A percentile compares a stretch with the other conserved stretches of the same genome.
Evolutionary conservation across 2,797 vertebrate species (phyloP).

Genomic region (Clarias pachynema): DNA sequence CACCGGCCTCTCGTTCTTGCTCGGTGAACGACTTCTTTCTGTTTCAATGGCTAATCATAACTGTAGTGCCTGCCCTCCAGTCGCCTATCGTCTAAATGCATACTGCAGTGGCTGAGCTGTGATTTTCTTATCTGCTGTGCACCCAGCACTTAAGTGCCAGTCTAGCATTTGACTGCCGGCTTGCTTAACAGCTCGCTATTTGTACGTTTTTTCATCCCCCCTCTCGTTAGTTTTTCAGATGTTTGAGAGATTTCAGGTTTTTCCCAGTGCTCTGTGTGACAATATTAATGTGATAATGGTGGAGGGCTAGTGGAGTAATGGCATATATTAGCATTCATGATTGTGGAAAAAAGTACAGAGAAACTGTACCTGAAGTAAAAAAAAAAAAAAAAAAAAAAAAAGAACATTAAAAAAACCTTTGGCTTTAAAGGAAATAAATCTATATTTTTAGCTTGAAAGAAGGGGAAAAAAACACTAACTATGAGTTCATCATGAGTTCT

Average conservation of each 20-base stretch:
- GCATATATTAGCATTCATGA: background rate
- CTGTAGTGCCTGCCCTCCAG: slow-evolving; percentile 47
- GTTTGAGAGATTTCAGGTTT: background rate
- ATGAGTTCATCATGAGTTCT: background rate
- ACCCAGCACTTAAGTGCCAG: slow-evolving; percentile 48
- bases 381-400: too few species aligned
- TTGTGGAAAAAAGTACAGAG: background rate
- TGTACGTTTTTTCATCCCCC: background rate
- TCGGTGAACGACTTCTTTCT: slow-evolving; percentile 48
- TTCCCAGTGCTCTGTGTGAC: background rate
- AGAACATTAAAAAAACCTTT: too few species aligned
- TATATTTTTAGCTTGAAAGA: background rate
- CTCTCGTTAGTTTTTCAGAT: background rate
- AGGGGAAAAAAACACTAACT: background rate
- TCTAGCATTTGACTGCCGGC: slow-evolving; percentile 12
- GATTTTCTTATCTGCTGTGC: slow-evolving; percentile 55
- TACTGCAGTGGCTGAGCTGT: slow-evolving; percentile 45
- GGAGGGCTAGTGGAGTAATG: background rate
- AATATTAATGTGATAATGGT: slow-evolving; percentile 12
- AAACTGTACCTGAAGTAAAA: background rate
- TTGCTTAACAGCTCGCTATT: slow-evolving; percentile 29
- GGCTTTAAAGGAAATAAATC: too few species aligned
- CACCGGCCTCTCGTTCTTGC: slow-evolving; percentile 29
- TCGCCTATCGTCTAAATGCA: slow-evolving; percentile 44
- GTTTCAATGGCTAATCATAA: slow-evolving; percentile 59